Percentiles rank a stretch among this genome's conserved stretches.
These are phyloP conservation scores for Fringilla coelebs DNA, from an alignment of 2,797 vertebrate species.

Conservation along the genomic window DNA sequence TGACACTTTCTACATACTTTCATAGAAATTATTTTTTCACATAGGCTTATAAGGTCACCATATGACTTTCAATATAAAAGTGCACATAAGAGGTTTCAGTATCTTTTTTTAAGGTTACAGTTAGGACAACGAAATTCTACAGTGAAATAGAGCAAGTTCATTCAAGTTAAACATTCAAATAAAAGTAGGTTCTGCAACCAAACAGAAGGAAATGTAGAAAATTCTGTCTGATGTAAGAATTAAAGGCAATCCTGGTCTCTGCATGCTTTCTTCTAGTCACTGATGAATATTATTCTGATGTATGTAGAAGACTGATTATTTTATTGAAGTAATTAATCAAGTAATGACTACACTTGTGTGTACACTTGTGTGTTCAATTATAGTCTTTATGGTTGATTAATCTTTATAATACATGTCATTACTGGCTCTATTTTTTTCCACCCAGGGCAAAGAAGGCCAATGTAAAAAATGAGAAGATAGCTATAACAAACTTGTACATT, in stretches of 20 bases:
- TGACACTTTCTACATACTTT: neutral
- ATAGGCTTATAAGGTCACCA: neutral
- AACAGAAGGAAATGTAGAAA: neutral
- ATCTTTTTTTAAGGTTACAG: neutral
- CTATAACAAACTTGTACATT: conserved; percentile 51
- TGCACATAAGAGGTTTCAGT: neutral
- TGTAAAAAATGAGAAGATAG: conserved; percentile 40
- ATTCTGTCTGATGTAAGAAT: neutral
- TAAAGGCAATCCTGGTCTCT: neutral
- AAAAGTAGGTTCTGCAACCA: neutral
- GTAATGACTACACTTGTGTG: conserved; percentile 77
- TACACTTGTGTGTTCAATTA: conserved; percentile 79
- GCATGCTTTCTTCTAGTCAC: neutral
- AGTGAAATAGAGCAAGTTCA: neutral
- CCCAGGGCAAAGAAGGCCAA: conserved; percentile 57
- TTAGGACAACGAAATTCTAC: neutral
- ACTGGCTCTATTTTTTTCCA: conserved; percentile 54
- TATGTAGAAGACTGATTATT: conserved; percentile 71
- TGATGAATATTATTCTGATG: conserved; percentile 64
- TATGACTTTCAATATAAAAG: neutral
- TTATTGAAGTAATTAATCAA: conserved; percentile 79
- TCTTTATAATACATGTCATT: conserved; percentile 75
- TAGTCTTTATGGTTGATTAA: conserved; percentile 76
- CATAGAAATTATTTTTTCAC: neutral
- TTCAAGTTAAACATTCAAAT: neutral